Conservation (phyloP, 2,113 vertebrate species). For the Albula goreensis region DNA sequence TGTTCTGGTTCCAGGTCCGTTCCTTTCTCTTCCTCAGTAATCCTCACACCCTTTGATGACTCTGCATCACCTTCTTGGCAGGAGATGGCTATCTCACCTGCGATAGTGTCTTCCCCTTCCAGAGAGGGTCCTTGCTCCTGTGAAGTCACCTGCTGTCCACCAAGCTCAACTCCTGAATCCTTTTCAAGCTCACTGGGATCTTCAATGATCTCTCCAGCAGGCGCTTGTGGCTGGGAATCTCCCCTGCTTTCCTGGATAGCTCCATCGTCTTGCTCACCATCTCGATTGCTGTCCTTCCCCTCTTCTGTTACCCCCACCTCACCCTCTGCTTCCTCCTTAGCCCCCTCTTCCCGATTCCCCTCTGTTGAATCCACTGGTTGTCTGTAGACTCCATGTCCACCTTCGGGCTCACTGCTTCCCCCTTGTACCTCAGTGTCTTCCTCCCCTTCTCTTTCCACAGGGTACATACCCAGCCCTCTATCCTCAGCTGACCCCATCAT, state of each 20-base stretch:
- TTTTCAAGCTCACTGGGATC: neutral
- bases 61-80: constrained; percentile 6
- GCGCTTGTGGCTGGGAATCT: neutral
- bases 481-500: constrained; percentile 10
- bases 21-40: neutral
- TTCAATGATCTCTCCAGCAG: neutral
- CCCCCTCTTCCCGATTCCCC: constrained; percentile 26
- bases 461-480: constrained; percentile 5
- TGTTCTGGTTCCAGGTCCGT: neutral
- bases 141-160: constrained; percentile 24
- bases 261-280: constrained; percentile 31
- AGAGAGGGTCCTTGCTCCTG: constrained; percentile 28
- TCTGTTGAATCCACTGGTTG: constrained; percentile 23
- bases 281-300: constrained; percentile 26
- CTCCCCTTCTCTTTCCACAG: constrained; percentile 39
- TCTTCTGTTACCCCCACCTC: constrained; percentile 35
- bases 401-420: constrained; percentile 26
- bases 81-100: constrained; percentile 22
- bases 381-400: neutral
- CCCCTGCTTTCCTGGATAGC: neutral
- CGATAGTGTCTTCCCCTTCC: constrained; percentile 12
- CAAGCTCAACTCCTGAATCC: neutral
- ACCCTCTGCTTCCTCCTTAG: constrained; percentile 43
- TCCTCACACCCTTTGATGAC: constrained; percentile 39
- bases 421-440: constrained; percentile 13